These are phyloP conservation scores for Notodonta ziczac DNA, from an alignment of 2,888 invertebrate species.

Conservation along the genomic window DNA sequence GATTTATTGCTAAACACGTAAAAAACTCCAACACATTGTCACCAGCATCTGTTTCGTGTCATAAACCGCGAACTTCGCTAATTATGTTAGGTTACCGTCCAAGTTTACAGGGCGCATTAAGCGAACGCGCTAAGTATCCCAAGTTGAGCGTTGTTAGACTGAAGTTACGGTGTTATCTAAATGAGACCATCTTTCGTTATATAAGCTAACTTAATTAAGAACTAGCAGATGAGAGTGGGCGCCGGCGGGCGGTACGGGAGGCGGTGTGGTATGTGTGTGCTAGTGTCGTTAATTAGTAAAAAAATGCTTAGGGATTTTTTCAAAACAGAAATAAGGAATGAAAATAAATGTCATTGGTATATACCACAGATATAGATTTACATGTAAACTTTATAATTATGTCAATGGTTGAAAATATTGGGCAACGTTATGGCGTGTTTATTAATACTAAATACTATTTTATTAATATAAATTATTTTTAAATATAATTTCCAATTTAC, in stretches of 20 bases:
- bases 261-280: conserved; percentile 57
- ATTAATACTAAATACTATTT: too few relatives aligned
- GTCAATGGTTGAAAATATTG: too few relatives aligned
- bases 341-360: too few relatives aligned
- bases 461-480: too few relatives aligned
- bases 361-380: too few relatives aligned
- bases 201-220: conserved; percentile 86
- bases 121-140: conserved; percentile 70
- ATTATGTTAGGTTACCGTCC: conserved; percentile 56
- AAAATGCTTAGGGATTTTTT: too few relatives aligned
- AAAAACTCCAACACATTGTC: conserved; percentile 20
- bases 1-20: conserved; percentile 4
- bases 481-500: too few relatives aligned
- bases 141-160: conserved; percentile 72
- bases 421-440: too few relatives aligned
- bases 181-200: conserved; percentile 86
- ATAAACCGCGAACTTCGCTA: conserved; percentile 62
- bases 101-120: conserved; percentile 60
- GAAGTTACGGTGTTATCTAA: conserved; percentile 84
- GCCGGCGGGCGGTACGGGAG: conserved; percentile 66
- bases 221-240: conserved; percentile 84
- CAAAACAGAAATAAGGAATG: too few relatives aligned
- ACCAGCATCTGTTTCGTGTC: conserved; percentile 43
- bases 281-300: conserved; percentile 12
- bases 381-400: too few relatives aligned